Evolutionary conservation across 2,888 invertebrate genomes (phyloP).

Genomic region (Andrena haemorrhoa): DNA sequence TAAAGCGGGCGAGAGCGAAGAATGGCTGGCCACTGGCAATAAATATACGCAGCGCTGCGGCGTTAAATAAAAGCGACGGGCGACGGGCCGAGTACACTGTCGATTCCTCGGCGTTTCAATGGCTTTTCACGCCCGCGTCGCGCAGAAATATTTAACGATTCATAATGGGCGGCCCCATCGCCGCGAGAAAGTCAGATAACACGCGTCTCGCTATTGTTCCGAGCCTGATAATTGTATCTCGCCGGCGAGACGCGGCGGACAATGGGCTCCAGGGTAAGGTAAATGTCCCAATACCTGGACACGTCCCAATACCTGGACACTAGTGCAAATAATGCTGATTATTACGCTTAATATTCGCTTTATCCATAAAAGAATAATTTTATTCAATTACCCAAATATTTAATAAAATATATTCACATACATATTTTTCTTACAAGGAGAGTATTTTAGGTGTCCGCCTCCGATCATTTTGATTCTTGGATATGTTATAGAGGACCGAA

Average conservation of each 20-base stretch:
- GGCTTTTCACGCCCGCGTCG: background rate
- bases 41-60: conserved; percentile 25
- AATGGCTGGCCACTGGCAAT: conserved; percentile 27
- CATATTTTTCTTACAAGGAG: too few species aligned
- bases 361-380: too few species aligned
- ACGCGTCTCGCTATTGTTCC: conserved; percentile 3
- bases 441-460: too few species aligned
- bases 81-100: background rate
- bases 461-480: too few species aligned
- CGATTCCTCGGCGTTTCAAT: conserved; percentile 36
- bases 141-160: conserved; percentile 47
- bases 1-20: conserved; percentile 13
- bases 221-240: conserved; percentile 27
- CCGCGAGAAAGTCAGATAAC: background rate
- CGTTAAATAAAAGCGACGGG: conserved; percentile 22
- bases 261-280: too few species aligned
- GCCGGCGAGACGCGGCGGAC: background rate
- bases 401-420: too few species aligned
- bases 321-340: too few species aligned
- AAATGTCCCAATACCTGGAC: too few species aligned
- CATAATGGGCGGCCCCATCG: conserved; percentile 18
- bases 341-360: too few species aligned
- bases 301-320: too few species aligned
- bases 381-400: too few species aligned
- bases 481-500: too few species aligned